A percentile compares a stretch with the other conserved stretches of the same genome.
phyloP scores from a whole-genome alignment of 2,113 vertebrate species.

The Phrynosoma platyrhinos region DNA sequence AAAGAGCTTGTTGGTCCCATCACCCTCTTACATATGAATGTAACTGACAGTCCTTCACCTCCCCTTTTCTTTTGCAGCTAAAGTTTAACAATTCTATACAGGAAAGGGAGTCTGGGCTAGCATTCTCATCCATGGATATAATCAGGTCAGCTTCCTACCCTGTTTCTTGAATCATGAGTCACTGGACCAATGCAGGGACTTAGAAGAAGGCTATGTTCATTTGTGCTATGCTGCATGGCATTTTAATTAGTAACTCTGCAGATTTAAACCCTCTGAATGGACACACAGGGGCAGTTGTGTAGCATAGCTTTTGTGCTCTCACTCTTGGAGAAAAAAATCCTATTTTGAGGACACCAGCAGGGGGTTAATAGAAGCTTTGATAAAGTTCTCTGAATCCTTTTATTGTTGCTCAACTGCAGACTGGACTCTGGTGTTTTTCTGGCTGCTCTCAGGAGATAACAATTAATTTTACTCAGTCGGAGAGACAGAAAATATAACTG shows the following conservation, averaged over 20 bases:
- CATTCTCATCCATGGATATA: constrained; percentile 8
- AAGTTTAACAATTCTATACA: constrained; percentile 23
- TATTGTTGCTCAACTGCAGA: constrained; percentile 70
- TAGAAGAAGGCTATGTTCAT: constrained; percentile 42
- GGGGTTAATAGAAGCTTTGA: constrained; percentile 78
- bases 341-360: constrained; percentile 69
- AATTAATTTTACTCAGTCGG: constrained; percentile 66
- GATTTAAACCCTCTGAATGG: constrained; percentile 69
- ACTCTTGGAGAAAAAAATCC: constrained; percentile 54
- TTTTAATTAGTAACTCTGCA: constrained; percentile 73
- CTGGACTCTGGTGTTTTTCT: constrained; percentile 60
- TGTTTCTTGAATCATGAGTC: constrained; percentile 12
- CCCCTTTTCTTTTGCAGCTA: not conserved
- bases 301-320: constrained; percentile 65
- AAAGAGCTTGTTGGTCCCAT: constrained; percentile 29
- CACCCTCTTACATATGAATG: constrained; percentile 35
- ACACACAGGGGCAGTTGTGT: constrained; percentile 70
- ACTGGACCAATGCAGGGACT: constrained; percentile 17
- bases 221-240: constrained; percentile 52
- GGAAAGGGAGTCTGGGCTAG: constrained; percentile 25
- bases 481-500: constrained; percentile 58
- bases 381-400: constrained; percentile 72
- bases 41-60: not conserved
- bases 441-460: constrained; percentile 54
- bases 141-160: constrained; percentile 27